phyloP scores from a whole-genome alignment of 2,797 vertebrate species.

The Choloepus didactylus region DNA sequence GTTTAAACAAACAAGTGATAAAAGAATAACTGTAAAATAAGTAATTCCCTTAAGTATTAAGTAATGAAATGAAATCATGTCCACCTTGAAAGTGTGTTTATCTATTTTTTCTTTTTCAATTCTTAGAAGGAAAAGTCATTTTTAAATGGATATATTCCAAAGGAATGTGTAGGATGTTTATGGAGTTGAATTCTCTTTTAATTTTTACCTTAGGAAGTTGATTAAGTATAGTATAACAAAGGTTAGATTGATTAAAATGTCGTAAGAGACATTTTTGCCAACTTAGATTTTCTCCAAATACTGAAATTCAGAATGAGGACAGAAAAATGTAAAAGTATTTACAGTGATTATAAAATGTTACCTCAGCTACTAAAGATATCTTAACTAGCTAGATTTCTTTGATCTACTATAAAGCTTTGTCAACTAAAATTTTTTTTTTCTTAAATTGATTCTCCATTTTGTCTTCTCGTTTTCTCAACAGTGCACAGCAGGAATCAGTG shows the following conservation, averaged over 20 bases:
- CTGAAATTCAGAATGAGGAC: slow-evolving; percentile 62
- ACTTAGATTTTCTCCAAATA: slow-evolving; percentile 69
- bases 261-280: slow-evolving; percentile 28
- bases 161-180: slow-evolving; percentile 50
- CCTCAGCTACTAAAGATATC: slow-evolving; percentile 83
- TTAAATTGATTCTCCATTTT: slow-evolving; percentile 91
- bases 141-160: slow-evolving; percentile 69
- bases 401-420: slow-evolving; percentile 89
- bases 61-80: slow-evolving; percentile 65
- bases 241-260: slow-evolving; percentile 72
- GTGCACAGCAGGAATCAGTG: slow-evolving; percentile 92
- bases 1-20: slow-evolving; percentile 85
- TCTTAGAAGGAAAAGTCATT: slow-evolving; percentile 48
- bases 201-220: neutral
- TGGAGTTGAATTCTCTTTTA: neutral
- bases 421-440: slow-evolving; percentile 86
- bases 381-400: slow-evolving; percentile 89
- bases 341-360: slow-evolving; percentile 81
- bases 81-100: slow-evolving; percentile 72
- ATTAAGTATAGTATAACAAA: slow-evolving; percentile 69
- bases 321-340: slow-evolving; percentile 66
- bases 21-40: slow-evolving; percentile 80
- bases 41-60: slow-evolving; percentile 71
- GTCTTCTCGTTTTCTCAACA: slow-evolving; percentile 90
- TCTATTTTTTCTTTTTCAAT: slow-evolving; percentile 36